Evolutionary conservation across 2,113 vertebrate genomes (phyloP).

Genomic region (Engystomops pustulosus): DNA sequence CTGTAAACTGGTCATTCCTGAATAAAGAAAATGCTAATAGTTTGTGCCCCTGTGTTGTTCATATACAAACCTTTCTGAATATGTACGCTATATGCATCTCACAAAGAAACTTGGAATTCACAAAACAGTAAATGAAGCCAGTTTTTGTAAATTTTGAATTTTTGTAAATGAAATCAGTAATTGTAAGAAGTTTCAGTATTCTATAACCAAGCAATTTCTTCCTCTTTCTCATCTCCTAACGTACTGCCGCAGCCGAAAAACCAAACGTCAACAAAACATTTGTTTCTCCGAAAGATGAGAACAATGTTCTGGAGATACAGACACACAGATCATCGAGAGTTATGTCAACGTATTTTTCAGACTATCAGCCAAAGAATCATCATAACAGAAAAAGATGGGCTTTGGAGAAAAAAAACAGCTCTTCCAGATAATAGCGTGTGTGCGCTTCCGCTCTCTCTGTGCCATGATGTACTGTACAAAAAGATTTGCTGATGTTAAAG

Average conservation of each 20-base stretch:
- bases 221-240: not conserved
- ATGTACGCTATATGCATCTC: too few species aligned
- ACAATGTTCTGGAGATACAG: slow-evolving; percentile 24
- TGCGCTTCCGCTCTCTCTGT: not conserved
- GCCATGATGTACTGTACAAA: slow-evolving; percentile 33
- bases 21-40: too few species aligned
- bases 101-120: too few species aligned
- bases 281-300: slow-evolving; percentile 34
- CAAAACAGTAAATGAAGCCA: too few species aligned
- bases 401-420: slow-evolving; percentile 29
- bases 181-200: not conserved
- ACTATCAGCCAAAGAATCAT: slow-evolving; percentile 30
- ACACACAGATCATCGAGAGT: slow-evolving; percentile 25
- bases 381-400: slow-evolving; percentile 15
- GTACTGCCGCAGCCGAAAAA: not conserved
- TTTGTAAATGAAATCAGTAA: too few species aligned
- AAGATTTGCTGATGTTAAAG: slow-evolving; percentile 35
- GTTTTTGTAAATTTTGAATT: too few species aligned
- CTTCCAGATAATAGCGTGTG: slow-evolving; percentile 6
- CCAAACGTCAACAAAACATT: not conserved
- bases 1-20: too few species aligned
- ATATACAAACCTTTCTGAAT: too few species aligned
- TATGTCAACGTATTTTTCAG: slow-evolving; percentile 27
- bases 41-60: too few species aligned
- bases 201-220: not conserved